Evolutionary conservation across 2,797 vertebrate genomes (phyloP), one percentile per base, ranked within the genome.

Genomic region (Poliocrania exsul): DNA sequence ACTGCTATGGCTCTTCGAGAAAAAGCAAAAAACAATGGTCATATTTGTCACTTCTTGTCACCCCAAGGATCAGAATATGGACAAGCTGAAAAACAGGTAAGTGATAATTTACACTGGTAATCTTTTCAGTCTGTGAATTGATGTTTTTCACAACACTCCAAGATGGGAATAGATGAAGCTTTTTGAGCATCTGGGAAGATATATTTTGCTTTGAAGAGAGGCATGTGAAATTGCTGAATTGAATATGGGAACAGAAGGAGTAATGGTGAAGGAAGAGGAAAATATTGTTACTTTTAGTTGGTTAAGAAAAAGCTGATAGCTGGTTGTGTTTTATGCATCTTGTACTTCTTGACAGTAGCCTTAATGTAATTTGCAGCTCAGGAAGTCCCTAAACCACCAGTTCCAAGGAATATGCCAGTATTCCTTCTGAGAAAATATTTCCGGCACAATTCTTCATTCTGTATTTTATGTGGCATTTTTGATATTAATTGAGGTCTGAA

Each of bases 71-170:
- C 99, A 1, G 99, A 99, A 92, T 99, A 99, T 26, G 99, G 99
- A 61, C 99, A 99, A 85, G 99, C 98, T 98, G 99, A 99, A 94
- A 99, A 99, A 97, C 99, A 99, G 98, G 99, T 99, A 96, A 80
- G 96, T 47, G 46, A 25, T 77, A 28, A 71, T 90, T 88, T 78
- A 69, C 4, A 0, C 4, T 67, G 12, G 7, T 65, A 70, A 9
- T 54, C 31, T 81, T 89, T 87, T 24, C 33, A 50, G 8, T 50
- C 16, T n/a, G 74, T 37, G 25, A 73, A 84, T n/a, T 71, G 7
- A 25, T 84, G 5, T 90, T 88, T 73, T 65, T 13, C 2, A 2
- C 16, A 13, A 33, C 16, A 44, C 20, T 75, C 16, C 31, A 62
- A 31, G 29, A 40, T 56, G 18, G 12, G 6, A 73, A 29, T 60